phyloP scores from a whole-genome alignment of 2,797 vertebrate species.

The Periparus ater region DNA sequence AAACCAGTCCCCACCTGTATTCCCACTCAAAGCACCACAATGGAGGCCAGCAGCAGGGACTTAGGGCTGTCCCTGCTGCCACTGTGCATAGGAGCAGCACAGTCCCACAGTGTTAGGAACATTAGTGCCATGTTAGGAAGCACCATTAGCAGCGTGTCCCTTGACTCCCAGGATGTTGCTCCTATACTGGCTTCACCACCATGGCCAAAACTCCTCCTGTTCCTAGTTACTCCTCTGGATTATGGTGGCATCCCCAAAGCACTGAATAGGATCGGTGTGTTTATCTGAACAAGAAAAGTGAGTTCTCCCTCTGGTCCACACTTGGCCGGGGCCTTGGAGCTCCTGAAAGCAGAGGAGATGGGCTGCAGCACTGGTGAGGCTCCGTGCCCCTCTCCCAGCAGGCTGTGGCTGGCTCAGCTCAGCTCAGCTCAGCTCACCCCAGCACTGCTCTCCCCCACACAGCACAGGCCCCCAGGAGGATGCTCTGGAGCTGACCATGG shows the following conservation, averaged over 20 bases:
- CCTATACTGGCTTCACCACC: background rate
- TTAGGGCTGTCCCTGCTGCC: background rate
- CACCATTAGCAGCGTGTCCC: accelerated
- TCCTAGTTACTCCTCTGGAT: background rate
- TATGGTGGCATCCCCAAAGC: background rate
- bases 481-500: background rate
- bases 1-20: accelerated
- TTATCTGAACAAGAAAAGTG: accelerated
- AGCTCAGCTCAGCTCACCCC: background rate
- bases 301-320: accelerated
- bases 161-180: background rate
- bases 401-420: background rate
- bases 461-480: background rate
- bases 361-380: accelerated
- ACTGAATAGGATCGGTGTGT: accelerated
- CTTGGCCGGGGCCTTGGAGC: background rate
- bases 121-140: background rate
- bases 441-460: background rate
- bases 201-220: accelerated
- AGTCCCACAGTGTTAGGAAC: background rate
- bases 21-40: accelerated
- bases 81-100: background rate
- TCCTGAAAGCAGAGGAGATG: background rate
- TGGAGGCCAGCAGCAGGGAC: background rate
- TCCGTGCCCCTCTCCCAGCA: accelerated